Evolutionary conservation across 2,888 invertebrate genomes (phyloP).

Genomic region (Dorcus hopei): DNA sequence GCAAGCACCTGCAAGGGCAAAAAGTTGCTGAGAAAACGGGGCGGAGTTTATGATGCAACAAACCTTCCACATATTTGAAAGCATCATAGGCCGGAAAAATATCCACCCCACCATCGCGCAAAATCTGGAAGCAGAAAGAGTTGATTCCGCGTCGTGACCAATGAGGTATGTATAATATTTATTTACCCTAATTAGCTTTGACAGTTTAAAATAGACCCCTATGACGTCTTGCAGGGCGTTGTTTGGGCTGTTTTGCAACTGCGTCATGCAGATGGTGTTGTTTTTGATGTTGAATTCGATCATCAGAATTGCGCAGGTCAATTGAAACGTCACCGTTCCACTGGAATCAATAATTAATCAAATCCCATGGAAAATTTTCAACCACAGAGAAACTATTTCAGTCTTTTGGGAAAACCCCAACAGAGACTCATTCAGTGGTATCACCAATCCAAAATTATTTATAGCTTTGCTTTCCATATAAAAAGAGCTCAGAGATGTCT

Average conservation of each 20-base stretch:
- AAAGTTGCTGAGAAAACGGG: background rate
- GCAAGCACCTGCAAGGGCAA: slow-evolving; percentile 50
- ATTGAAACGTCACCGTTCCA: slow-evolving; percentile 54
- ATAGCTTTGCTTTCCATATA: no score
- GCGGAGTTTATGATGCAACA: background rate
- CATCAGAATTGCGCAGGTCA: slow-evolving; percentile 57
- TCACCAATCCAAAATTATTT: no score
- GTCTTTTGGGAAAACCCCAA: no score
- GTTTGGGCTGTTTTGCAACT: slow-evolving; percentile 63
- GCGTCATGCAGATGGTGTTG: slow-evolving; percentile 46
- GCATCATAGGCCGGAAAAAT: slow-evolving; percentile 79
- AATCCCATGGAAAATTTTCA: no score
- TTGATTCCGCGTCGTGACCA: background rate
- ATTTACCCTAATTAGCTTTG: slow-evolving; percentile 58
- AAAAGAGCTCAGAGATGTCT: no score
- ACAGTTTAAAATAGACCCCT: slow-evolving; percentile 59
- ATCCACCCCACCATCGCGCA: slow-evolving; percentile 67
- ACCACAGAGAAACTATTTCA: no score
- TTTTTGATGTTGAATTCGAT: slow-evolving; percentile 54
- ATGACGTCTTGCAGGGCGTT: slow-evolving; percentile 59
- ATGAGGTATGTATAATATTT: background rate
- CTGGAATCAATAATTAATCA: slow-evolving; percentile 38
- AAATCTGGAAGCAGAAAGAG: slow-evolving; percentile 31
- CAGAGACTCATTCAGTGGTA: no score
- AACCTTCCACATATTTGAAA: slow-evolving; percentile 66